Conservation (phyloP, 2,113 vertebrate species). For the Eidolon helvum region DNA sequence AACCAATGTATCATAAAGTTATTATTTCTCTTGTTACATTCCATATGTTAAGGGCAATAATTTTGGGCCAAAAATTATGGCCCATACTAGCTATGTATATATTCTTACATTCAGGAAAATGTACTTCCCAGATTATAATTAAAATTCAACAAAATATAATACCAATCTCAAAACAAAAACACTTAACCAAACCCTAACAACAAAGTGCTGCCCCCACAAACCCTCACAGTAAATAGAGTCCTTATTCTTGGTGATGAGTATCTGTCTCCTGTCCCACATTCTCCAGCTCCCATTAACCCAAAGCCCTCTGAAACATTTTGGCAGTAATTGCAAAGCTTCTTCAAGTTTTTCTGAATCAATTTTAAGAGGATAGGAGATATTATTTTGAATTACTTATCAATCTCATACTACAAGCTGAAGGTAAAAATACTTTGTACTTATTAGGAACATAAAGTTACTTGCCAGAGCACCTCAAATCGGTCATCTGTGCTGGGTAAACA, state of each 20-base stretch:
- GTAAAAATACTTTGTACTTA: slow-evolving; percentile 22
- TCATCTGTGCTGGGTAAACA: background rate
- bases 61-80: background rate
- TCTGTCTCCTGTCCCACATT: background rate
- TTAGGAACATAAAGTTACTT: slow-evolving; percentile 32
- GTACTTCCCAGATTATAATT: background rate
- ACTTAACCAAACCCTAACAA: background rate
- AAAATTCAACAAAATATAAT: slow-evolving; percentile 1
- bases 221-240: background rate
- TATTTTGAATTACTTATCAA: slow-evolving; percentile 6
- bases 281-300: background rate
- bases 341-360: background rate
- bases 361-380: background rate
- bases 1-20: background rate
- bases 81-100: background rate
- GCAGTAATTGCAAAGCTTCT: background rate
- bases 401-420: background rate
- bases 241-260: background rate
- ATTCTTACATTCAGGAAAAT: background rate
- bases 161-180: slow-evolving; percentile 13
- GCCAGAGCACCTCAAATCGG: background rate
- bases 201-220: background rate
- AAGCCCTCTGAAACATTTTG: slow-evolving; percentile 1
- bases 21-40: background rate
- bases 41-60: background rate